phyloP scores from a whole-genome alignment of 2,888 invertebrate species.

The Ochropacha duplaris region DNA sequence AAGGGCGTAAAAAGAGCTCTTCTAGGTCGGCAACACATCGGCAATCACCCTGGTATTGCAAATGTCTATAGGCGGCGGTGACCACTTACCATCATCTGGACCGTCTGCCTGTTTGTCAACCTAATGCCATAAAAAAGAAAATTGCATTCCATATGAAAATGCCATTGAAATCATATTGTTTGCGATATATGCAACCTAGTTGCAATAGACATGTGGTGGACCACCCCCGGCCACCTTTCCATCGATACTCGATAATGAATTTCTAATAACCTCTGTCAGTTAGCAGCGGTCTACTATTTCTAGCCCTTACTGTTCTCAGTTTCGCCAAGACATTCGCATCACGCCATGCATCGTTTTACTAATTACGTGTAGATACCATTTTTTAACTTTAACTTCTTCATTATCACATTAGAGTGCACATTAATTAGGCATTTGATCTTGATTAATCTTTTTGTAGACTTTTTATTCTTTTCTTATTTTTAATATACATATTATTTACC shows the following conservation, averaged over 20 bases:
- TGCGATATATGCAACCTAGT: neutral
- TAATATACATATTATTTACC: no score
- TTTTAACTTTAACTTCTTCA: neutral
- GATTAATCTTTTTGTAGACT: no score
- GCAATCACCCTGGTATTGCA: no score
- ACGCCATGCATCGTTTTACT: neutral
- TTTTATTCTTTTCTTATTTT: no score
- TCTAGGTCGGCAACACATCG: no score
- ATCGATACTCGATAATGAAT: neutral
- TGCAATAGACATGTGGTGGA: neutral
- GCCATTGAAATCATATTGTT: neutral
- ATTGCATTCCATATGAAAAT: no score
- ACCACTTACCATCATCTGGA: no score
- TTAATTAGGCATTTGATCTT: no score
- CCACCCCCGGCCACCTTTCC: neutral
- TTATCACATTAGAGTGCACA: neutral
- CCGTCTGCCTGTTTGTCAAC: no score
- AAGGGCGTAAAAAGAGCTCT: no score
- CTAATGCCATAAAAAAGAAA: no score
- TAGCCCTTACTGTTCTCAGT: neutral
- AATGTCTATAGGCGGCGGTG: no score
- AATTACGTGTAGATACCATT: neutral
- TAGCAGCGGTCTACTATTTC: neutral
- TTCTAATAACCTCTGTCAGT: neutral
- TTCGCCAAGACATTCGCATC: neutral